Base-by-base conservation (phyloP, 2,113 vertebrate genomes). In the Urocolius indicus region DNA sequence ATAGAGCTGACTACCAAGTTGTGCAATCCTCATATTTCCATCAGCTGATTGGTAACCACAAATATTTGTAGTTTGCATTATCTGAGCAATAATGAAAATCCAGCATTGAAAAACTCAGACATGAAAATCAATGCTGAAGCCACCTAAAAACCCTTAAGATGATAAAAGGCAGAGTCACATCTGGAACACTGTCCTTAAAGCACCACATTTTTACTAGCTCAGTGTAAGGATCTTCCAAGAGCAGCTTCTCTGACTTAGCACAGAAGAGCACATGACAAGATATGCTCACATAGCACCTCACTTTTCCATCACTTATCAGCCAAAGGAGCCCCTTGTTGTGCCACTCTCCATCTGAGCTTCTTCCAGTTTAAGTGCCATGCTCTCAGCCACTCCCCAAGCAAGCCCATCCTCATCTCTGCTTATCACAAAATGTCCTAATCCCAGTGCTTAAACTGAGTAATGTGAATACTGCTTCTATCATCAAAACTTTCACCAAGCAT, bases 91-190 rank as follows among this genome's bases (percentile, higher is more conserved):
- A 97, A 93, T 27, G 78, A 97, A 94, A 98, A 96, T 95, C 97
- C 97, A 97, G 97, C 97, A 97, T 90, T 93, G 96, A 97, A 97
- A 97, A 96, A 85, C 78, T 94, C 97, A 97, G 96, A 97, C 97
- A 92, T 74, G 89, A 94, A 98, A 97, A 97, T 97, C 97, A 97
- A 96, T 97, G 97, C 84, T 95, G 94, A 97, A 98, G 97, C 96
- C 95, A 97, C 96, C 95, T 98, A 98, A 97, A 89, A 97, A 87
- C 76, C 68, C 92, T 96, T 94, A 84, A 90, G 93, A 97, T 97
- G 91, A 98, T 89, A 97, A 96, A 98, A 98, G 82, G 89, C 91
- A 95, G 96, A 97, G 91, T 45, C 78, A 90, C 97, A 96, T 76
- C 90, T 95, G 90, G 95, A 97, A 97, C 93, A 82, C 51, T 97